These are phyloP conservation scores for Pseudorhombus dupliciocellatus DNA, from an alignment of 2,113 vertebrate species.

Conservation along the genomic window DNA sequence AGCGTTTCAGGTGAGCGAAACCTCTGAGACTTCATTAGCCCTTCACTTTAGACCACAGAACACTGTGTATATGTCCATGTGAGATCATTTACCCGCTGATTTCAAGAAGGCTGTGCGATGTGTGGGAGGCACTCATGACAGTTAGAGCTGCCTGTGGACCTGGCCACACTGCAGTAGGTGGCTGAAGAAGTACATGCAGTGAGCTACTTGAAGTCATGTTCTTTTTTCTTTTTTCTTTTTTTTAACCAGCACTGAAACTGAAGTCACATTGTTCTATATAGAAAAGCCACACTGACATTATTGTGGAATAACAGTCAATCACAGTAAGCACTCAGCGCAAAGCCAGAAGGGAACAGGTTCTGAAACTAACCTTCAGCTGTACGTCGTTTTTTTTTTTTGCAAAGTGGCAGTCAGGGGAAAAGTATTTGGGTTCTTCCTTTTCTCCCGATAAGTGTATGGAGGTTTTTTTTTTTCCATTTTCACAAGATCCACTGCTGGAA, in stretches of 20 bases:
- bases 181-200: conserved; percentile 61
- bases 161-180: conserved; percentile 65
- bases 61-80: conserved; percentile 66
- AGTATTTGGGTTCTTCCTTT: conserved; percentile 2
- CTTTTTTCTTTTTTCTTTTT: too few species aligned
- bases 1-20: conserved; percentile 63
- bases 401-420: conserved; percentile 12
- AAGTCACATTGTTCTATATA: conserved; percentile 26
- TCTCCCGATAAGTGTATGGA: neutral
- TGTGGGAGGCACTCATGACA: conserved; percentile 70
- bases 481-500: conserved; percentile 17
- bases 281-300: neutral
- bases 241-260: conserved; percentile 16
- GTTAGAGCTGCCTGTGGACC: conserved; percentile 60
- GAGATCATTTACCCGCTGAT: conserved; percentile 68
- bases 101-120: conserved; percentile 55
- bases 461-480: too few species aligned
- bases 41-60: conserved; percentile 64
- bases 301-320: conserved; percentile 30
- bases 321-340: neutral
- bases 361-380: neutral
- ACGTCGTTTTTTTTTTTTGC: neutral
- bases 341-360: neutral
- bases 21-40: conserved; percentile 76
- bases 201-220: conserved; percentile 51